phyloP scores from a whole-genome alignment of 2,888 invertebrate genomes.

The Stenurella melanura region DNA sequence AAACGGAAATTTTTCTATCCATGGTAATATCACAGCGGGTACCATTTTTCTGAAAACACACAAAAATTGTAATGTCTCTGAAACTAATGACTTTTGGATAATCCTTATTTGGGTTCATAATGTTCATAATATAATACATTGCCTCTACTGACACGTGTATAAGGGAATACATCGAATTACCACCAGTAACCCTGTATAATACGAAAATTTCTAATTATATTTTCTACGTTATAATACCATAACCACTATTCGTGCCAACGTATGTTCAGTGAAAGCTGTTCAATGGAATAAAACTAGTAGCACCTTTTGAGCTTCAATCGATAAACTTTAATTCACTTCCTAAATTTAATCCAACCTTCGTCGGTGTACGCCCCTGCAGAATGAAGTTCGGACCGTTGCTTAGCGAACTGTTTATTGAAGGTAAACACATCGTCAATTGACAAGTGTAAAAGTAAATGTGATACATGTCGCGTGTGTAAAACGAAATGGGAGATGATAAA shows the following conservation, averaged over 20 bases:
- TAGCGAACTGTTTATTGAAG: conserved; percentile 62
- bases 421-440: conserved; percentile 54
- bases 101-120: too few species aligned
- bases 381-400: conserved; percentile 57
- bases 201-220: too few species aligned
- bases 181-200: too few species aligned
- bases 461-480: conserved; percentile 39
- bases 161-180: too few species aligned
- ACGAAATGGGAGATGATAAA: conserved; percentile 56
- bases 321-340: neutral
- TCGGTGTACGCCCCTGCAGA: conserved; percentile 35
- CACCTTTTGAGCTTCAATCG: neutral
- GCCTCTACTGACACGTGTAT: too few species aligned
- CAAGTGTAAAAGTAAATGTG: conserved; percentile 41
- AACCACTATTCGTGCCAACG: neutral
- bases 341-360: neutral
- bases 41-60: too few species aligned
- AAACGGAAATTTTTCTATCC: too few species aligned
- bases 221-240: too few species aligned
- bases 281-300: neutral
- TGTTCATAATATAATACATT: too few species aligned
- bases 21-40: too few species aligned
- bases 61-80: too few species aligned
- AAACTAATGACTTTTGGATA: too few species aligned
- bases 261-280: neutral